These are phyloP conservation scores for Porites australiensis DNA, from an alignment of 64 coral and sea anemone genomes.

Conservation along the genomic window DNA sequence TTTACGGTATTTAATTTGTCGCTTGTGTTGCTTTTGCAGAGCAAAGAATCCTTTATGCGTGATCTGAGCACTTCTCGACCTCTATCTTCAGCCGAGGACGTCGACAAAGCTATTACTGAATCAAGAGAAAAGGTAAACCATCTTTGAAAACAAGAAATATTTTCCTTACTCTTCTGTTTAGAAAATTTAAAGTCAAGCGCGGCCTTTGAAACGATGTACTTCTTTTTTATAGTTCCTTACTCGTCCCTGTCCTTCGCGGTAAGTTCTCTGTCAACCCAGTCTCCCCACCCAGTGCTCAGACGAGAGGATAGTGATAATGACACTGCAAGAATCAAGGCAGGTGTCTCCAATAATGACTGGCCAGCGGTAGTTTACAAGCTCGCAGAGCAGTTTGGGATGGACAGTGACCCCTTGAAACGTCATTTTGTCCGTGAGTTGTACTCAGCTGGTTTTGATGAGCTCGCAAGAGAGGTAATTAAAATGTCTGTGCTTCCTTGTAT, in stretches of 20 bases:
- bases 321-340: neutral
- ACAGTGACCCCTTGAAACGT: slow-evolving; percentile 67
- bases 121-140: slow-evolving; percentile 69
- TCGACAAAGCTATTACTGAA: slow-evolving; percentile 49
- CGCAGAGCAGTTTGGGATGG: slow-evolving; percentile 83
- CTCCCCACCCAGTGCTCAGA: neutral
- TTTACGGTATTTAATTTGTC: neutral
- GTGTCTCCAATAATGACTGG: slow-evolving; percentile 64
- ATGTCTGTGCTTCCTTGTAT: neutral
- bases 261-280: slow-evolving; percentile 37
- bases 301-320: slow-evolving; percentile 34
- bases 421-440: slow-evolving; percentile 88
- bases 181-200: neutral
- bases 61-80: slow-evolving; percentile 49
- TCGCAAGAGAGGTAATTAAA: slow-evolving; percentile 77
- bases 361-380: slow-evolving; percentile 66
- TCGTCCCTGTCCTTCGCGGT: slow-evolving; percentile 67
- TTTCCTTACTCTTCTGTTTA: neutral
- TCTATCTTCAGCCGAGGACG: neutral
- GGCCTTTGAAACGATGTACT: neutral
- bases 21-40: slow-evolving; percentile 15
- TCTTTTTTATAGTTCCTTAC: slow-evolving; percentile 68
- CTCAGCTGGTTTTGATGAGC: slow-evolving; percentile 70
- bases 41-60: slow-evolving; percentile 72
- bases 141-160: neutral